phyloP scores from a whole-genome alignment of 92 coral and sea anemone genomes.

The Palythoa grandis region DNA sequence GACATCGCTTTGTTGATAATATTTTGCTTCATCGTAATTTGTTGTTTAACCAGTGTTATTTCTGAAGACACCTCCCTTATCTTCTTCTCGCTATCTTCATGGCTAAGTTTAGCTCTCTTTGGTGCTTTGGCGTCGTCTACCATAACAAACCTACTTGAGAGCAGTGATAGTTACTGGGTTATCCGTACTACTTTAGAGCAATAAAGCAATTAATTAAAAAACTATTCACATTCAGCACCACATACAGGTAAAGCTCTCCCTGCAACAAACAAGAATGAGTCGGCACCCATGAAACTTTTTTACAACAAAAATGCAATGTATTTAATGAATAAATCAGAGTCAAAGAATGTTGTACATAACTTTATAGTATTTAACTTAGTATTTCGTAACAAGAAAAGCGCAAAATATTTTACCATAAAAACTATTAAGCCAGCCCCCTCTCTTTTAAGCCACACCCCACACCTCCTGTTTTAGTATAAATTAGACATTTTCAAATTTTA shows the following conservation, averaged over 20 bases:
- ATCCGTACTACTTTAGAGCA: not conserved
- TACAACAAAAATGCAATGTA: not conserved
- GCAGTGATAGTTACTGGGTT: not conserved
- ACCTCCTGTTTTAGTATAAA: too few relatives aligned
- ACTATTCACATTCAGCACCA: not conserved
- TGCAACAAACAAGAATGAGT: not conserved
- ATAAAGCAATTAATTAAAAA: not conserved
- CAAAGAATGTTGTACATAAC: too few relatives aligned
- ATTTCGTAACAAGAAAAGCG: too few relatives aligned
- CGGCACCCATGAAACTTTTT: not conserved
- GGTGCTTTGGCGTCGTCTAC: slow-evolving; percentile 33
- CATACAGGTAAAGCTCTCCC: not conserved
- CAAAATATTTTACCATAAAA: too few relatives aligned
- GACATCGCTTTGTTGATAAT: slow-evolving; percentile 37
- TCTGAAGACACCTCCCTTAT: slow-evolving; percentile 47
- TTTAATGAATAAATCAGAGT: too few relatives aligned
- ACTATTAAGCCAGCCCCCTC: too few relatives aligned
- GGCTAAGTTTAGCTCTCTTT: slow-evolving; percentile 53
- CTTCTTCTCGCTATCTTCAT: slow-evolving; percentile 58
- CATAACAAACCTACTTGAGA: not conserved
- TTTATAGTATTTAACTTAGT: too few relatives aligned
- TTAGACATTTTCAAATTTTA: too few relatives aligned
- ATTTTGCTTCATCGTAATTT: slow-evolving; percentile 52
- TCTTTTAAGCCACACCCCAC: too few relatives aligned
- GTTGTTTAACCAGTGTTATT: slow-evolving; percentile 54